These are phyloP conservation scores for Kryptolebias ocellatus DNA, from an alignment of 2,797 vertebrate genomes.

Conservation along the genomic window DNA sequence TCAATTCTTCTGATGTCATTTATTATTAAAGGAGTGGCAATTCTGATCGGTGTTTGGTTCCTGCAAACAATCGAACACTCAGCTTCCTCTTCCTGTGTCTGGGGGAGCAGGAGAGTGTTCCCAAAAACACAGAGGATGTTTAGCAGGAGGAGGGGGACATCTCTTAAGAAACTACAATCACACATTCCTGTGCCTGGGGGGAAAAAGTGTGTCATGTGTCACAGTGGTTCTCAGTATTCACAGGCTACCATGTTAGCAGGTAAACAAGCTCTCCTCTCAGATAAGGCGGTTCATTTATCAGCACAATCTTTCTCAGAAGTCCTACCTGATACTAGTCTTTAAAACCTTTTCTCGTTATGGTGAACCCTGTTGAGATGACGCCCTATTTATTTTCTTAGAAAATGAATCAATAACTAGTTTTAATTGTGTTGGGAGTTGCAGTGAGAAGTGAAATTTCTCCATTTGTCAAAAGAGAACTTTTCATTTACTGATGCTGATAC, in stretches of 20 bases:
- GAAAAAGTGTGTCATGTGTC: slow-evolving; percentile 1
- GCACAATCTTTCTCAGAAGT: background rate
- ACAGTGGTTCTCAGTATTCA: slow-evolving; percentile 12
- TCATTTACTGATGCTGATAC: background rate
- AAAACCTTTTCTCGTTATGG: background rate
- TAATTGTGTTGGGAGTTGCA: background rate
- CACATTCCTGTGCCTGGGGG: slow-evolving; percentile 33
- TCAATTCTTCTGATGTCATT: slow-evolving; percentile 19
- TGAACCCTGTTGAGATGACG: background rate
- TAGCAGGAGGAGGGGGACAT: slow-evolving; percentile 25
- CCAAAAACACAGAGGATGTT: slow-evolving; percentile 59
- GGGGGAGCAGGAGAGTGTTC: slow-evolving; percentile 21
- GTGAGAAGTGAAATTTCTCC: background rate
- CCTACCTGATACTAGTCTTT: background rate
- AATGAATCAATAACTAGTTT: background rate
- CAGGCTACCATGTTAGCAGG: slow-evolving; percentile 14
- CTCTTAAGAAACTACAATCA: slow-evolving; percentile 41
- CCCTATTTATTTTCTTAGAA: background rate
- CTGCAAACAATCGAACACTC: slow-evolving; percentile 56
- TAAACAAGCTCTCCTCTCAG: slow-evolving; percentile 1
- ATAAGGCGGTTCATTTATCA: background rate
- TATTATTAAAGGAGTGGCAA: slow-evolving; percentile 37
- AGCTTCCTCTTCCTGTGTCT: slow-evolving; percentile 74
- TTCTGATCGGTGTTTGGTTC: slow-evolving; percentile 54
- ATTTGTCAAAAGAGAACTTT: background rate